phyloP scores from a whole-genome alignment of 2,113 vertebrate species.

The Pteropus alecto region DNA sequence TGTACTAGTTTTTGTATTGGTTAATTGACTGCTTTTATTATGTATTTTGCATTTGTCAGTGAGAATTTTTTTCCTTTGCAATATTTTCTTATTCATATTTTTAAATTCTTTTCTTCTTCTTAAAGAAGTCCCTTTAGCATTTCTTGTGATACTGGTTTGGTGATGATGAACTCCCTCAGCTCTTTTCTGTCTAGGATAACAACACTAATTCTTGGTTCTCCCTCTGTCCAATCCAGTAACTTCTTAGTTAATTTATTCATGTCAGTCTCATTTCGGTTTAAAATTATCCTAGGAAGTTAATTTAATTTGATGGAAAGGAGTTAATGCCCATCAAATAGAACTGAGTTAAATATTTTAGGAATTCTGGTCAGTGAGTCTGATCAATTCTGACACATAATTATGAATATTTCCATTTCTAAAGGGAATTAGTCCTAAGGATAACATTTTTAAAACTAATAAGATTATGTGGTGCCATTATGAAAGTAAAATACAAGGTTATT shows the following conservation, averaged over 20 bases:
- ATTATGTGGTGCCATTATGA: neutral
- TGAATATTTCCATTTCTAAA: neutral
- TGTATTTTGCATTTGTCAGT: too few species aligned
- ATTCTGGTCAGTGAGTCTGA: neutral
- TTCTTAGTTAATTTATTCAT: constrained; percentile 38
- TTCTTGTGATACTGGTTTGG: too few species aligned
- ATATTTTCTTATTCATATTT: too few species aligned
- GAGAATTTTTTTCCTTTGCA: too few species aligned
- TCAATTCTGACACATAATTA: neutral
- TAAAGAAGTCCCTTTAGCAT: too few species aligned
- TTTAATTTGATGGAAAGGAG: constrained; percentile 26
- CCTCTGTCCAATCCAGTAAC: neutral
- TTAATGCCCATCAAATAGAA: neutral
- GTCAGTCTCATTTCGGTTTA: neutral
- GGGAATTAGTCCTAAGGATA: constrained; percentile 12
- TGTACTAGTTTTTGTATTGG: too few species aligned
- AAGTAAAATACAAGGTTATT: constrained; percentile 37
- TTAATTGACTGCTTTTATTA: too few species aligned
- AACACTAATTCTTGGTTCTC: neutral
- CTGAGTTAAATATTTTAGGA: neutral
- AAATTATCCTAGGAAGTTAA: constrained; percentile 29
- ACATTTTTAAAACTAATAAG: constrained; percentile 1
- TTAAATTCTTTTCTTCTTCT: too few species aligned
- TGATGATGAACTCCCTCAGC: too few species aligned
- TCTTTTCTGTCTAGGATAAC: neutral